A percentile compares a stretch with the other conserved stretches of the same genome.
phyloP scores from a whole-genome alignment of 2,113 vertebrate genomes.

The Rissa tridactyla region DNA sequence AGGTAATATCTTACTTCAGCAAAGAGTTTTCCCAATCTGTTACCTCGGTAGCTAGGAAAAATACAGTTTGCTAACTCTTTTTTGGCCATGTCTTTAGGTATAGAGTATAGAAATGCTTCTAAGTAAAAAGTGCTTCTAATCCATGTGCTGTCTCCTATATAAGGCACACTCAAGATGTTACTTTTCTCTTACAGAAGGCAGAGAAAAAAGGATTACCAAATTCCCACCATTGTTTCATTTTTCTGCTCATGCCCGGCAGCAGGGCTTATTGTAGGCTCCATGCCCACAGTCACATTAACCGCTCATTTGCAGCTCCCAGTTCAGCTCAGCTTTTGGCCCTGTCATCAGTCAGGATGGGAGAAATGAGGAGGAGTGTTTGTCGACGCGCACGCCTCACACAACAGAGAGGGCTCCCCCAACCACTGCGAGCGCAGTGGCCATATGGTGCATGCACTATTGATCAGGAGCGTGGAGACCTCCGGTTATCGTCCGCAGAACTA shows the following conservation, averaged over 20 bases:
- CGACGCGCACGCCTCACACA: not conserved
- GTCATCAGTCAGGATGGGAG: not conserved
- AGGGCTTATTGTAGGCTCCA: not conserved
- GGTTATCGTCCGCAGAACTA: not conserved
- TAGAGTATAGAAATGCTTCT: not conserved
- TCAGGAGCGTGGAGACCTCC: not conserved
- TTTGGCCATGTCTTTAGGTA: not conserved
- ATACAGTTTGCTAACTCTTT: not conserved
- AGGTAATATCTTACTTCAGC: not conserved
- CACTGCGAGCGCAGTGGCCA: not conserved
- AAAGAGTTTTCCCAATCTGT: not conserved
- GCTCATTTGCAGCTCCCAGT: not conserved
- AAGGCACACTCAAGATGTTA: not conserved
- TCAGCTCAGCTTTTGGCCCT: not conserved
- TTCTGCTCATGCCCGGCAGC: not conserved
- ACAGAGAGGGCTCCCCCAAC: not conserved
- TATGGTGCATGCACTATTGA: not conserved
- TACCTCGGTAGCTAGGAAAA: not conserved
- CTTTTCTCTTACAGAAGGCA: not conserved
- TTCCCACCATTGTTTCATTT: not conserved
- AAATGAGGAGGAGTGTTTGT: not conserved
- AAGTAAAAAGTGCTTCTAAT: not conserved
- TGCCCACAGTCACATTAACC: not conserved
- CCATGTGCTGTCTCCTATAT: not conserved
- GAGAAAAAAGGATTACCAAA: not conserved